Evolutionary conservation across 2,888 invertebrate genomes (phyloP).

Genomic region (Hyposoter dolosus): DNA sequence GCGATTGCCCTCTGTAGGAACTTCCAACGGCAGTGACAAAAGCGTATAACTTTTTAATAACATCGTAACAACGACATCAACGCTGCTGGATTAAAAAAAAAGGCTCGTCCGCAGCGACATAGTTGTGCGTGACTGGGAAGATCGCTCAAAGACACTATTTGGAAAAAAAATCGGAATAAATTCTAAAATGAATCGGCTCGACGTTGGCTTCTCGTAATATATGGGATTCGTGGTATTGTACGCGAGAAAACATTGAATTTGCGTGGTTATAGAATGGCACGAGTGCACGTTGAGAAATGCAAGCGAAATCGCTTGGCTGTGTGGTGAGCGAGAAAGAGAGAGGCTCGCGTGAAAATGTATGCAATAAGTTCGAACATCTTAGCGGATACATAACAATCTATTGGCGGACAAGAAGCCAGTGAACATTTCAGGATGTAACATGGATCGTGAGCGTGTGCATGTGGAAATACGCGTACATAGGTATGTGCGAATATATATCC

Average conservation of each 20-base stretch:
- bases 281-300: slow-evolving; percentile 40
- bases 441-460: slow-evolving; percentile 46
- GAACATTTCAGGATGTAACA: slow-evolving; percentile 69
- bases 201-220: slow-evolving; percentile 44
- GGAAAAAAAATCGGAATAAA: background rate
- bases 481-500: slow-evolving; percentile 19
- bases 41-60: slow-evolving; percentile 3
- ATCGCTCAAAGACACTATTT: background rate
- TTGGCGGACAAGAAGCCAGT: slow-evolving; percentile 65
- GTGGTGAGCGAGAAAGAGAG: slow-evolving; percentile 27
- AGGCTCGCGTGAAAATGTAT: slow-evolving; percentile 56
- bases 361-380: slow-evolving; percentile 68
- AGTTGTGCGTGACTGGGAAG: background rate
- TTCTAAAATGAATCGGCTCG: slow-evolving; percentile 28
- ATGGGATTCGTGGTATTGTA: slow-evolving; percentile 64
- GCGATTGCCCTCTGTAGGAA: background rate
- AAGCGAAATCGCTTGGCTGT: slow-evolving; percentile 36
- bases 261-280: slow-evolving; percentile 38
- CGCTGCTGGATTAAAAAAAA: background rate
- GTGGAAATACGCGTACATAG: background rate
- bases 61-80: background rate
- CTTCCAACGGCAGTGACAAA: background rate
- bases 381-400: slow-evolving; percentile 71
- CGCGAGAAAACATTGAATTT: slow-evolving; percentile 59
- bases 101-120: background rate